Evolutionary conservation across 1,140 invertebrate species (phyloP).

Genomic region (Drosophila biarmipes): DNA sequence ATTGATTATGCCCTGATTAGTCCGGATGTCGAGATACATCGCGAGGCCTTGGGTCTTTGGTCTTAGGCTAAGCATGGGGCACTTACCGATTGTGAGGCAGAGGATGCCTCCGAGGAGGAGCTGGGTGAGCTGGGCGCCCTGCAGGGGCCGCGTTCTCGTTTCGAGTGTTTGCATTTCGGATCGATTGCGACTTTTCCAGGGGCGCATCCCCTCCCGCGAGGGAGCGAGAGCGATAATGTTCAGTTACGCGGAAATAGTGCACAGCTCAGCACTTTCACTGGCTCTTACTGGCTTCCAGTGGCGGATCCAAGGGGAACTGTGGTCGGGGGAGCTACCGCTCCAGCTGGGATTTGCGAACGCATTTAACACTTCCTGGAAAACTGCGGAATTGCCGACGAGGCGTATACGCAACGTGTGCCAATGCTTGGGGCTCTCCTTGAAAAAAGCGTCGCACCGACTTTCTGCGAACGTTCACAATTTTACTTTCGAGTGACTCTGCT

Average conservation of each 20-base stretch:
- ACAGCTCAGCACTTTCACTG: slow-evolving; percentile 61
- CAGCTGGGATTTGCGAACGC: slow-evolving; percentile 56
- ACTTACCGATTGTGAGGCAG: slow-evolving; percentile 73
- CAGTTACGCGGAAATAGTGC: slow-evolving; percentile 78
- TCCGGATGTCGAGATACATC: not conserved
- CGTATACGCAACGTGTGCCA: slow-evolving; percentile 57
- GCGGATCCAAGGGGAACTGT: slow-evolving; percentile 6
- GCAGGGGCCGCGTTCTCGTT: slow-evolving; percentile 41
- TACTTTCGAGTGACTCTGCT: slow-evolving; percentile 41
- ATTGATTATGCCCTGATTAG: slow-evolving; percentile 36
- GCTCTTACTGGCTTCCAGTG: slow-evolving; percentile 33
- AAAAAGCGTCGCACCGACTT: slow-evolving; percentile 12
- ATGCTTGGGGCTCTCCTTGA: not conserved
- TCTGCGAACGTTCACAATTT: slow-evolving; percentile 59
- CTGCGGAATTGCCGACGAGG: slow-evolving; percentile 39
- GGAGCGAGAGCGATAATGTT: slow-evolving; percentile 52
- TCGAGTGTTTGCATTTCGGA: slow-evolving; percentile 67
- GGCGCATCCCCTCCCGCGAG: slow-evolving; percentile 55
- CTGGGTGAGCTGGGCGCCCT: slow-evolving; percentile 25
- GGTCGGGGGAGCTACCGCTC: slow-evolving; percentile 41
- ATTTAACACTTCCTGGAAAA: slow-evolving; percentile 62
- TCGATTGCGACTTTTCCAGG: slow-evolving; percentile 62
- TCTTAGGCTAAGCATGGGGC: not conserved
- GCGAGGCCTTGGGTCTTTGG: not conserved
- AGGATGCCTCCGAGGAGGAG: slow-evolving; percentile 63